phyloP scores from a whole-genome alignment of 2,888 invertebrate genomes.

The Halictus quadricinctus region DNA sequence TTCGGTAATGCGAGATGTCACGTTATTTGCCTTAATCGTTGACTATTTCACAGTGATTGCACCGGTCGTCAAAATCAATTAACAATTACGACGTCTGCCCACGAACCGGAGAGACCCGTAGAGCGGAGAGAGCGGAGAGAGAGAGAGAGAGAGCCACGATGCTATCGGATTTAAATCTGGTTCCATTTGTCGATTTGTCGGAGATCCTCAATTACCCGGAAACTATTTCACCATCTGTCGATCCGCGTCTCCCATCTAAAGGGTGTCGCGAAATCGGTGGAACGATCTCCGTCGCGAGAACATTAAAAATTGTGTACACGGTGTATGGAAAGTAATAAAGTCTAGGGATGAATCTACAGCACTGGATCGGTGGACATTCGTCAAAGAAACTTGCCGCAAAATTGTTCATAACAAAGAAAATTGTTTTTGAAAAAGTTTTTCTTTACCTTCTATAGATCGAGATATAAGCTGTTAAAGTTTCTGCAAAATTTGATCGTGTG shows the following conservation, averaged over 20 bases:
- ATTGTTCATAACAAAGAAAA: too few species aligned
- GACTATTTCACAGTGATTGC: conserved; percentile 16
- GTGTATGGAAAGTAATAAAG: too few species aligned
- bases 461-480: too few species aligned
- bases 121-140: not conserved
- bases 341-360: too few species aligned
- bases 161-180: conserved; percentile 1
- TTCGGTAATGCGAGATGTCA: not conserved
- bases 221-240: not conserved
- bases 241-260: not conserved
- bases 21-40: conserved; percentile 18
- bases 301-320: not conserved
- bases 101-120: not conserved
- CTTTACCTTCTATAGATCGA: too few species aligned
- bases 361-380: too few species aligned
- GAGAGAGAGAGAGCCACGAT: not conserved
- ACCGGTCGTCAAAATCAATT: conserved; percentile 31
- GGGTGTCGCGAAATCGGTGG: not conserved
- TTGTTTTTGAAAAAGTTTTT: too few species aligned
- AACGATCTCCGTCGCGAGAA: not conserved
- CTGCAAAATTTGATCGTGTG: too few species aligned
- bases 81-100: conserved; percentile 36
- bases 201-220: not conserved
- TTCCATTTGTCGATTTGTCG: not conserved
- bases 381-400: too few species aligned